Evolutionary conservation across 2,113 vertebrate species (phyloP).

Genomic region (Engraulis encrasicolus): DNA sequence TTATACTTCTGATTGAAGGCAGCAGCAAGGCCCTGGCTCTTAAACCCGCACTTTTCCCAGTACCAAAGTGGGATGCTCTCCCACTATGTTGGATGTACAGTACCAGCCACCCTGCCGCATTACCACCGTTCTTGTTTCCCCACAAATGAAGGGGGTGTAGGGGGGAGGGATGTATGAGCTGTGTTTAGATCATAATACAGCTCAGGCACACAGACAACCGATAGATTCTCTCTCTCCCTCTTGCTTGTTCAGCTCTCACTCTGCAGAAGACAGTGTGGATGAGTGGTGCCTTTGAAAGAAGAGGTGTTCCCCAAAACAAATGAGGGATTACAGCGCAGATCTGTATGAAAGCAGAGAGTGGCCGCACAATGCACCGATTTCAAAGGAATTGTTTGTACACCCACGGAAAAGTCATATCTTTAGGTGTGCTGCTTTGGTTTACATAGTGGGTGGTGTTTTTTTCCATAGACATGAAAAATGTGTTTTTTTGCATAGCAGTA

Average conservation of each 20-base stretch:
- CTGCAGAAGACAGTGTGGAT: background rate
- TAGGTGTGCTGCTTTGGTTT: constrained; percentile 19
- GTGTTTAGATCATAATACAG: constrained; percentile 6
- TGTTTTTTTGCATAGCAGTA: background rate
- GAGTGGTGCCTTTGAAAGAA: constrained; percentile 24
- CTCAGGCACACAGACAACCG: background rate
- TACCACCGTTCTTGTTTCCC: background rate
- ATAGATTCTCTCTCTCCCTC: constrained; percentile 1
- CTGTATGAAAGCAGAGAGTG: constrained; percentile 51
- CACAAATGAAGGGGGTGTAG: background rate
- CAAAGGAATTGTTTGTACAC: constrained; percentile 52
- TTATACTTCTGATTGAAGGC: constrained; percentile 13
- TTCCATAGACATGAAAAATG: constrained; percentile 6
- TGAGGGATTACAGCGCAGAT: constrained; percentile 60
- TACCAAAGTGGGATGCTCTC: background rate
- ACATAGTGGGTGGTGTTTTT: constrained; percentile 22
- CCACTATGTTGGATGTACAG: constrained; percentile 25
- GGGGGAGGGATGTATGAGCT: background rate
- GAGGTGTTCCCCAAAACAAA: constrained; percentile 52
- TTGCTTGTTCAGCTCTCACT: background rate
- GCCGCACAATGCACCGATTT: constrained; percentile 63
- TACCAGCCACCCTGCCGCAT: too few species aligned
- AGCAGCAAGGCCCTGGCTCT: background rate
- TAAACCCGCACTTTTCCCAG: background rate
- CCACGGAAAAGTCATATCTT: constrained; percentile 44